Conservation (phyloP, 2,888 invertebrate species). For the Lottia gigantea region DNA sequence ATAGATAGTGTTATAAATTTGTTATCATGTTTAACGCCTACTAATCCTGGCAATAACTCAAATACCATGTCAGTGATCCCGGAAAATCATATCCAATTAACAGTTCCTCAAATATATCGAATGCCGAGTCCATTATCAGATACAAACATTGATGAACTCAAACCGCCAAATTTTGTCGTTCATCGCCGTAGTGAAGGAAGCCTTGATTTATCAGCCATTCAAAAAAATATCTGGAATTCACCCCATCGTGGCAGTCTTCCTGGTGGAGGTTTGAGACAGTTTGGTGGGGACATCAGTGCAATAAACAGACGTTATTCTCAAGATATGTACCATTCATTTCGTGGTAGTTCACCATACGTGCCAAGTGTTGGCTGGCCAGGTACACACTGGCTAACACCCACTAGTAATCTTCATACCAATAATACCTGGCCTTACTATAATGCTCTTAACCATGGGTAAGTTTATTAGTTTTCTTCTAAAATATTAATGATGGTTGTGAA, state of each 20-base stretch:
- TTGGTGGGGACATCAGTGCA: slow-evolving; percentile 10
- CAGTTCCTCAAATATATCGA: slow-evolving; percentile 39
- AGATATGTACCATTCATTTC: slow-evolving; percentile 12
- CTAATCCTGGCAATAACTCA: slow-evolving; percentile 24
- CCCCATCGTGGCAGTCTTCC: slow-evolving; percentile 54
- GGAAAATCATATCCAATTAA: slow-evolving; percentile 39
- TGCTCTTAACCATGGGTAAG: background rate
- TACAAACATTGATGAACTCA: slow-evolving; percentile 33
- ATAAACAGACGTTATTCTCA: slow-evolving; percentile 12
- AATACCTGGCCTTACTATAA: background rate
- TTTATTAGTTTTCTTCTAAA: background rate
- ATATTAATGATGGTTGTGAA: too few species aligned
- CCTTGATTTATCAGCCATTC: slow-evolving; percentile 49
- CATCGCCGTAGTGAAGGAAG: slow-evolving; percentile 58
- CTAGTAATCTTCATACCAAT: background rate
- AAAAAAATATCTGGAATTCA: slow-evolving; percentile 46
- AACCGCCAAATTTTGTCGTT: slow-evolving; percentile 31
- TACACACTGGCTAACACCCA: background rate
- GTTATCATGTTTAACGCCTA: slow-evolving; percentile 42
- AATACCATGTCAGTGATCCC: slow-evolving; percentile 45
- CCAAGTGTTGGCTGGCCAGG: background rate
- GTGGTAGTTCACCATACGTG: slow-evolving; percentile 10
- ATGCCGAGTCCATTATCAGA: slow-evolving; percentile 35
- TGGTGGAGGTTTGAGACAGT: slow-evolving; percentile 26
- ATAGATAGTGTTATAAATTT: slow-evolving; percentile 63